A percentile compares a stretch with the other conserved stretches of the same genome.
Conservation (phyloP, 2,888 invertebrate genomes). For the Ophonus ardosiacus region DNA sequence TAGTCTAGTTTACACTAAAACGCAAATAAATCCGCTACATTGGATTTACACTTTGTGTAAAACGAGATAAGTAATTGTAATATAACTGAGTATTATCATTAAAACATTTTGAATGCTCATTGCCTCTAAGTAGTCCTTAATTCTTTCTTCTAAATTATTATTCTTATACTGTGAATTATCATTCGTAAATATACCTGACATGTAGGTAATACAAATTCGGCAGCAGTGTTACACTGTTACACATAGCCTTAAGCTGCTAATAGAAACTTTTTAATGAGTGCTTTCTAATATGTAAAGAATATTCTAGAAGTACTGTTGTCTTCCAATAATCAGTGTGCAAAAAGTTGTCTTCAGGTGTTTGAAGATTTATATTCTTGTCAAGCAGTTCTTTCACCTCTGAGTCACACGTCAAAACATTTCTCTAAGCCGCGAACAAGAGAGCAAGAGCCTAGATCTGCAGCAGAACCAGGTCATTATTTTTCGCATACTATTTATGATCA, state of each 20-base stretch:
- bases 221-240: neutral
- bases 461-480: conserved; percentile 57
- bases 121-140: neutral
- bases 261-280: conserved; percentile 5
- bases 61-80: no score
- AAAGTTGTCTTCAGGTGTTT: conserved; percentile 7
- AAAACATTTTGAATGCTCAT: no score
- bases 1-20: no score
- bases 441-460: conserved; percentile 18
- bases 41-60: no score
- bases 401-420: conserved; percentile 49
- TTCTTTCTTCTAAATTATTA: neutral
- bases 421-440: conserved; percentile 6
- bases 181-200: neutral
- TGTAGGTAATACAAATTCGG: neutral
- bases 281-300: neutral
- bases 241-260: neutral
- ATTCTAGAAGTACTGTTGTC: conserved; percentile 39
- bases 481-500: conserved; percentile 58
- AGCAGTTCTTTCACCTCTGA: conserved; percentile 61
- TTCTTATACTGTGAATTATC: neutral
- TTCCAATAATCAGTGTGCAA: conserved; percentile 5
- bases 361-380: conserved; percentile 42
- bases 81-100: no score
- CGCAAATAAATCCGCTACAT: no score